Conservation (phyloP, 2,113 vertebrate genomes). For the Muscicapa adusta region DNA sequence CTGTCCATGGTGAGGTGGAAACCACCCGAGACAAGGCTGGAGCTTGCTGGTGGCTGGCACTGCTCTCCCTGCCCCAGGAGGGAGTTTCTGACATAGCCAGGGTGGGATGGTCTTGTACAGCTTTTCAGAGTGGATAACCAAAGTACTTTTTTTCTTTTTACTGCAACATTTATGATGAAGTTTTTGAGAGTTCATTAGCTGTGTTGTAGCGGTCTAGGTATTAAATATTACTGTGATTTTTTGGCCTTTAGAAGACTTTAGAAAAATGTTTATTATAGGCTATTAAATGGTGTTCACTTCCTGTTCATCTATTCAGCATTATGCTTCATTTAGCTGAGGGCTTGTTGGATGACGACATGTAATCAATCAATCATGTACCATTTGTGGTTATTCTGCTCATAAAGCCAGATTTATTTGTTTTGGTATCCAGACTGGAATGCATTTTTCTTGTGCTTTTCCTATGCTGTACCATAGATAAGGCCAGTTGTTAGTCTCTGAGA, state of each 20-base stretch:
- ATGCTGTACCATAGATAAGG: background rate
- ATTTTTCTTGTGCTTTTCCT: conserved; percentile 2
- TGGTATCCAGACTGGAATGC: background rate
- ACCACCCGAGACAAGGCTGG: background rate
- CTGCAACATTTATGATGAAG: background rate
- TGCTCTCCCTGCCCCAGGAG: background rate
- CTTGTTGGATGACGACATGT: background rate
- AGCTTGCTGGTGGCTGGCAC: background rate
- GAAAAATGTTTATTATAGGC: background rate
- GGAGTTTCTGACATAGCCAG: background rate
- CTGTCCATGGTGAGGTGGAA: background rate
- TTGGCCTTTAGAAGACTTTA: background rate
- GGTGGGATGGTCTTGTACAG: background rate
- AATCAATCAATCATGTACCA: background rate
- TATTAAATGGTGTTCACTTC: background rate
- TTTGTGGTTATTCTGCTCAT: conserved; percentile 4
- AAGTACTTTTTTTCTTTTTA: background rate
- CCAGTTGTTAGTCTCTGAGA: background rate
- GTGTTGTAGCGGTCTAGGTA: background rate
- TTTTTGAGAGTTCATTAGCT: background rate
- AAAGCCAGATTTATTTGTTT: background rate
- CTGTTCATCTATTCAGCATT: background rate
- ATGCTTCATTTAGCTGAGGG: background rate
- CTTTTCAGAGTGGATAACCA: background rate
- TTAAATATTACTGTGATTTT: background rate